Evolutionary conservation across 2,888 invertebrate genomes (phyloP), one percentile per base, ranked within the genome.

Genomic region (Drosophila colorata): DNA sequence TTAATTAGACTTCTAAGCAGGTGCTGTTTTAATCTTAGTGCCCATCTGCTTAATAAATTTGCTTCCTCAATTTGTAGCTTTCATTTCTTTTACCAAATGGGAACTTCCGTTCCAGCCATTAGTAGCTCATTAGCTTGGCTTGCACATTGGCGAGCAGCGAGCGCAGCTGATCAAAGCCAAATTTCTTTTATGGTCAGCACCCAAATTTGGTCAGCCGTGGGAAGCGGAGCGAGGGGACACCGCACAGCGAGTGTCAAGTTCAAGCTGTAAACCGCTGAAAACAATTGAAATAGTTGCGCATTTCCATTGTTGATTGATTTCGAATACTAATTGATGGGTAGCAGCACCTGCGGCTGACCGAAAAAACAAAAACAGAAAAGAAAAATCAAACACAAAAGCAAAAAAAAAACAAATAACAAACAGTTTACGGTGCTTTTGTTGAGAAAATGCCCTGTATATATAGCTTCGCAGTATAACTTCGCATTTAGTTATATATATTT

Each of bases 271-370:
- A 68, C 86, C 80, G 68, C 64, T 67, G 57, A 56, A 55, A 69
- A 66, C 89, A 72, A 88, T 87, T 74, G 82, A 69, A 81, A 87
- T 69, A 69, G 74, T 77, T 85, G 87, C 73, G 67, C 88, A 78
- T 57, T 71, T 75, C 69, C 63, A 75, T 65, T 74, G 83, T 56
- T 78, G 85, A 87, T 87, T 84, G 80, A 79, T 88, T 79, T 70
- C 71, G 66, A 69, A 78, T 80, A 68, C 80, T 59, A 86, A 86
- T 86, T 77, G 85, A 66, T 69, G 61, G 59, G 47, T 52, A 31
- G 48, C 61, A 53, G 53, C 75, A 75, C 67, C 75, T 67, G 75
- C 59, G 52, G 31, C 41, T 28, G 33, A 46, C 46, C 41, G 47
- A 25, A 57, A 61, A 5, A 25, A 28, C 18, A 33, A 23, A 55